Percentiles rank a stretch among this genome's conserved stretches.
Conservation (phyloP, 2,888 invertebrate species). For the Drosophila austrosaltans region DNA sequence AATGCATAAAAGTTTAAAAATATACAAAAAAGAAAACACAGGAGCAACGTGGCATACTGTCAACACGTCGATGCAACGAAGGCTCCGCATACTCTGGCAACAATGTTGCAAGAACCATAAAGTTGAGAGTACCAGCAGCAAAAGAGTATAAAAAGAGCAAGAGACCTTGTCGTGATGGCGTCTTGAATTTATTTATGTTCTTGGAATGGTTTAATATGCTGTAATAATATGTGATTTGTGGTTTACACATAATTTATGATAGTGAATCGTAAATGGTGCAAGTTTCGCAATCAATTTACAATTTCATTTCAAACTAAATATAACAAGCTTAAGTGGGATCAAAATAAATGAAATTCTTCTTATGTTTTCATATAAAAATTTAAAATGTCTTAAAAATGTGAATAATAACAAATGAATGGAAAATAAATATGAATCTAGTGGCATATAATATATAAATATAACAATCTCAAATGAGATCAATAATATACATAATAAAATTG, state of each 20-base stretch:
- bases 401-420: too few species aligned
- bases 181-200: slow-evolving; percentile 65
- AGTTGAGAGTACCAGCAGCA: slow-evolving; percentile 27
- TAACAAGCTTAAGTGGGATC: slow-evolving; percentile 20
- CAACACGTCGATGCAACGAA: slow-evolving; percentile 43
- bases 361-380: neutral
- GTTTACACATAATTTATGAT: slow-evolving; percentile 37
- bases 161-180: slow-evolving; percentile 9
- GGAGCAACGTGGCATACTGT: slow-evolving; percentile 48
- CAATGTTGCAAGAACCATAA: slow-evolving; percentile 62
- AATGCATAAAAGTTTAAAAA: slow-evolving; percentile 57
- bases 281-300: slow-evolving; percentile 22
- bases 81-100: slow-evolving; percentile 37
- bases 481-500: too few species aligned
- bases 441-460: too few species aligned
- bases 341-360: neutral
- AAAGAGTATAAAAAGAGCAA: too few species aligned
- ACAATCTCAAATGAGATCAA: too few species aligned
- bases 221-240: slow-evolving; percentile 58
- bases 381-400: too few species aligned
- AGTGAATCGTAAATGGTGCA: slow-evolving; percentile 19
- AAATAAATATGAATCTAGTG: too few species aligned
- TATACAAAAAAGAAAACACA: slow-evolving; percentile 23
- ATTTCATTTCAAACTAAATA: slow-evolving; percentile 14
- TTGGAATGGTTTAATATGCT: slow-evolving; percentile 64